Evolutionary conservation across 2,113 vertebrate species (phyloP), one percentile per base, ranked within the genome.

Genomic region (Emberiza fucata): DNA sequence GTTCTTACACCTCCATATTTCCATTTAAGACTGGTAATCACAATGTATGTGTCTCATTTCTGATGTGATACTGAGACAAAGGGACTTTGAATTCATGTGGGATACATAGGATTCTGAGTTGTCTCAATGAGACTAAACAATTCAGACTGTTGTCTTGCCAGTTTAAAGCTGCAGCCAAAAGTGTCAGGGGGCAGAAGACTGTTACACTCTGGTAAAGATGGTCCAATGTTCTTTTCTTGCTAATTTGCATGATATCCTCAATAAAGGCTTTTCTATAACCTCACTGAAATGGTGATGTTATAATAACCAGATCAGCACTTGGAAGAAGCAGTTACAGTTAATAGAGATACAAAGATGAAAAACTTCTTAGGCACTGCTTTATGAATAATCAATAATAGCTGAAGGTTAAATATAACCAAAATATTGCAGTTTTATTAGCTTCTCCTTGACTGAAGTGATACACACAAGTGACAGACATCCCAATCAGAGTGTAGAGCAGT

Each of bases 311-410:
- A n/a, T 80, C 63, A 71, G 83, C 31, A 33, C 42, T 14, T 76
- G 63, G 31, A 85, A 88, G 57, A 87, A 91, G 45, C 48, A 64
- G 29, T 68, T 63, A 37, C 11, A 88, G 48, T 91, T 61, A 75
- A 79, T 35, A 76, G 57, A 79, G n/a, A 51, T n/a, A 64, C 33
- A 60, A 81, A 90, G 51, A 63, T 81, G 45, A 86, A 68, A 89
- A 77, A 40, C 54, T 75, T 89, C 73, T 37, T 65, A 42, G 59
- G 35, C 50, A 47, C 69, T 84, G 61, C 70, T 81, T 87, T 76
- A 79, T 76, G 78, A 61, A 87, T 89, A 85, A 91, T 94, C 88
- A 89, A 65, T 87, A 89, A 37, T 42, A 81, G 40, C 50, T 68
- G 57, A 84, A 84, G 45, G 57, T 76, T 81, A 69, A 81, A 39